Base-by-base conservation (phyloP, 2,888 invertebrate species). In the Psococerastis gibbosa region DNA sequence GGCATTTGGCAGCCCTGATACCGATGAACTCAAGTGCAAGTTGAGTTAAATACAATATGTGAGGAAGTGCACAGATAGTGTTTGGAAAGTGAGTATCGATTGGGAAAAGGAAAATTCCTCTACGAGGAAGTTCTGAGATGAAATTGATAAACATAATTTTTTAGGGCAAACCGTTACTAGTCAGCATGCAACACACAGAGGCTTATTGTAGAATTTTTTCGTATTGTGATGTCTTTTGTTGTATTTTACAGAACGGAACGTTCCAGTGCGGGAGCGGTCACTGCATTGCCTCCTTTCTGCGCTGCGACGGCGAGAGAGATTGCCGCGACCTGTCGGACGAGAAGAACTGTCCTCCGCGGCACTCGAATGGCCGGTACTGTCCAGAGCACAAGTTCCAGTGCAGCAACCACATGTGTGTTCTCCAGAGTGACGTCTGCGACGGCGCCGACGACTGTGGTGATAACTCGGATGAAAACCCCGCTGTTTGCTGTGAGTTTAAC, bases 371-470 rank as follows among this genome's bases (percentile, higher is more conserved):
- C 42, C 70, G 82, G 54, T 91, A 82, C 57, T 95, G 94, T 54
- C 85, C 88, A 0, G 81, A 82, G 51, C 80, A 79, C 46, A 77
- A 81, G 55, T 94, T 89, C 74, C 83, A 94, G 57, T 95, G 94
- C 60, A 67, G 67, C 49, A 94, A 94, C 60, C 85, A 88, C 56
- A 67, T 91, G 35, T 97, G 97, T 62, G 85, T 97, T 23, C 77
- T 84, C 4, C 74, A 82, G 48, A 75, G 79, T 4, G 91, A 92
- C 65, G 68, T 88, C 11, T 95, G 94, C 60, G 94, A 95, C 57
- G 92, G 91, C 31, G 75, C 78, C 22, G 87, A 92, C 55, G 92
- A 92, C 60, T 94, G 92, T 56, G 84, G 88, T 6, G 94, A 95
- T 58, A 78, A 75, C 23, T 82, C 83, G 0, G 94, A 94, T 58